These are phyloP conservation scores for Ctenosaura bakeri DNA, from an alignment of 2,797 vertebrate genomes.

Conservation along the genomic window DNA sequence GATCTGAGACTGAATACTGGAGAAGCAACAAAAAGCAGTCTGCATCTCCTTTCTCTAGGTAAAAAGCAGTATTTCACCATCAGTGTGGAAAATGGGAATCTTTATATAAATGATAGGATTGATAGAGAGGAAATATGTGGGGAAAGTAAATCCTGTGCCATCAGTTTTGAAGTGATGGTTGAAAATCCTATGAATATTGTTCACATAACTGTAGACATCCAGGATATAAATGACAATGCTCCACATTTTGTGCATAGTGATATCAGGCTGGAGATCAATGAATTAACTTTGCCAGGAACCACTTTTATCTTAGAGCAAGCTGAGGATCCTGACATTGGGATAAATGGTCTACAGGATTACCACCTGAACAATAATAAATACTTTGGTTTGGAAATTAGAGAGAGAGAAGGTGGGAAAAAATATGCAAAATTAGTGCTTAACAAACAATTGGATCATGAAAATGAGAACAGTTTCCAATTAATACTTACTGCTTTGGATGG, in stretches of 20 bases:
- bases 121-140: conserved; percentile 82
- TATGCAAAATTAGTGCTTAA: conserved; percentile 72
- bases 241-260: conserved; percentile 75
- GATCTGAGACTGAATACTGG: conserved; percentile 59
- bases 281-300: too few species aligned
- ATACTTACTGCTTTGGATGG: conserved; percentile 27
- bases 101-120: conserved; percentile 63
- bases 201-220: conserved; percentile 73
- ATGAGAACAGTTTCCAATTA: conserved; percentile 53
- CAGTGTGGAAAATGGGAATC: conserved; percentile 68
- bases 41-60: conserved; percentile 66
- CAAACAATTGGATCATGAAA: conserved; percentile 70
- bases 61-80: conserved; percentile 79
- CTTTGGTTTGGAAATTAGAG: conserved; percentile 77
- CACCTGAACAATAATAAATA: conserved; percentile 57
- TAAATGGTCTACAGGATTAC: conserved; percentile 34
- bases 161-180: conserved; percentile 83
- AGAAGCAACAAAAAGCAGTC: conserved; percentile 55
- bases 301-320: conserved; percentile 13
- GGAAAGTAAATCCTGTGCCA: conserved; percentile 76
- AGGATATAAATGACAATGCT: conserved; percentile 80
- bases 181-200: conserved; percentile 85
- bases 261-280: conserved; percentile 72
- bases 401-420: conserved; percentile 73
- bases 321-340: conserved; percentile 32